A percentile compares a stretch with the other conserved stretches of the same genome.
These are phyloP conservation scores for Orussus abietinus DNA, from an alignment of 1,140 invertebrate species.

Conservation along the genomic window DNA sequence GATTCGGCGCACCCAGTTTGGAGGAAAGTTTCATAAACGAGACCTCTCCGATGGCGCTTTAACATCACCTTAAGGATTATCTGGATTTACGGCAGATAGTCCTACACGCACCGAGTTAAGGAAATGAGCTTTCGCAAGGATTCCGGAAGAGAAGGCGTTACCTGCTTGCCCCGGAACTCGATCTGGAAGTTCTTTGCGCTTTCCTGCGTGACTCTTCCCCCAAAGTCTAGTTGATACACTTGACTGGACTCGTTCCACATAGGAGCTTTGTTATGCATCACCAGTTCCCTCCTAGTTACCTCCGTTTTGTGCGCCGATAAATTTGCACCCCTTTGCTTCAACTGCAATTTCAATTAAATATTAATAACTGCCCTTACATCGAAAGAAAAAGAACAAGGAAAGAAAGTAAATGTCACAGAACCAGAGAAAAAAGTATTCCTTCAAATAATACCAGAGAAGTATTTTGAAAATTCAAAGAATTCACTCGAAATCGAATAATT, in stretches of 20 bases:
- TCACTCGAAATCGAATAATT: too few relatives aligned
- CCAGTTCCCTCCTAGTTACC: constrained; percentile 70
- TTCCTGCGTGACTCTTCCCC: constrained; percentile 97
- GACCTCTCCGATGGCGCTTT: too few relatives aligned
- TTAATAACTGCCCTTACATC: constrained; percentile 5
- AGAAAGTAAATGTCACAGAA: constrained; percentile 14
- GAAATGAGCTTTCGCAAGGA: too few relatives aligned
- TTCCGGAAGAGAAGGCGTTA: too few relatives aligned
- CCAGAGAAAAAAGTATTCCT: not conserved
- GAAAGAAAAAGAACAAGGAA: not conserved
- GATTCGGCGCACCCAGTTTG: too few relatives aligned
- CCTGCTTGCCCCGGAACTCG: constrained; percentile 95
- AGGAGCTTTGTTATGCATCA: constrained; percentile 98
- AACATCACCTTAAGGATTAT: too few relatives aligned
- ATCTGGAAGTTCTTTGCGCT: constrained; percentile 99
- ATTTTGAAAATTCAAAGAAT: constrained; percentile 2
- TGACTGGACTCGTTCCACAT: constrained; percentile 99
- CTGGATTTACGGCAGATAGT: too few relatives aligned
- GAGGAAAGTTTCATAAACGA: too few relatives aligned
- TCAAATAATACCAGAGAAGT: not conserved
- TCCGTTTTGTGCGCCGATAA: constrained; percentile 49
- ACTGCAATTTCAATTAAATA: constrained; percentile 53
- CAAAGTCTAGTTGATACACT: constrained; percentile 98
- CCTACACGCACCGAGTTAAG: too few relatives aligned
- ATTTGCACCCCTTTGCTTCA: constrained; percentile 59